A percentile compares a stretch with the other conserved stretches of the same genome.
phyloP scores from a whole-genome alignment of 2,113 vertebrate species.

The Psophia crepitans region DNA sequence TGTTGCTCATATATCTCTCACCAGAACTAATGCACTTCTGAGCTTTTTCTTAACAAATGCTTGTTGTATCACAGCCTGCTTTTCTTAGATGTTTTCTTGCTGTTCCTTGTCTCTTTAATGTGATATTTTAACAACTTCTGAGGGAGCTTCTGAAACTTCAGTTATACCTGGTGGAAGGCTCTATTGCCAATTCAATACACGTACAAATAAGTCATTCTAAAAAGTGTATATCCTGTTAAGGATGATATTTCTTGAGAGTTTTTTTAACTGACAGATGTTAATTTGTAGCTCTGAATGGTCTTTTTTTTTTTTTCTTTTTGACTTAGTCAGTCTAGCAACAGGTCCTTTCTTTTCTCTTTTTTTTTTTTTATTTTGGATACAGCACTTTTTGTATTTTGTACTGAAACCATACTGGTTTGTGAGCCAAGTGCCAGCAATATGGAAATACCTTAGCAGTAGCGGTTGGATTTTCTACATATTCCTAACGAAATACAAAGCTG shows the following conservation, averaged over 20 bases:
- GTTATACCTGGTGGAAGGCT: constrained; percentile 69
- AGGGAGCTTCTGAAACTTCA: constrained; percentile 73
- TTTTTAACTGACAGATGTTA: constrained; percentile 49
- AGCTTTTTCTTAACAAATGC: constrained; percentile 85
- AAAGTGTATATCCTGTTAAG: constrained; percentile 38
- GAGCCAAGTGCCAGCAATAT: constrained; percentile 51
- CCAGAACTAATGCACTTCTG: constrained; percentile 92
- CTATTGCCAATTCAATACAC: constrained; percentile 41
- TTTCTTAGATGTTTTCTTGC: constrained; percentile 89
- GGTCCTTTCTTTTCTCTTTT: constrained; percentile 1
- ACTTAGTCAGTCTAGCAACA: constrained; percentile 57
- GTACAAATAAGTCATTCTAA: background rate
- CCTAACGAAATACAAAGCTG: background rate
- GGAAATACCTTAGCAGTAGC: constrained; percentile 46
- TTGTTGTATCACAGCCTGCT: constrained; percentile 86
- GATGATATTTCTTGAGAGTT: constrained; percentile 23
- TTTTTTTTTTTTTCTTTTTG: background rate
- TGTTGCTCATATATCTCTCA: constrained; percentile 98
- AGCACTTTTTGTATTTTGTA: constrained; percentile 70
- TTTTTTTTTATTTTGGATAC: constrained; percentile 10
- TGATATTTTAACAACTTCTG: constrained; percentile 80
- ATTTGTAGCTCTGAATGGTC: constrained; percentile 50
- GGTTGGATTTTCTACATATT: constrained; percentile 15
- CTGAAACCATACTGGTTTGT: constrained; percentile 68
- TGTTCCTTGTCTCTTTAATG: constrained; percentile 83